Evolutionary conservation across 2,797 vertebrate genomes (phyloP), one percentile per base, ranked within the genome.

Genomic region (Halcyon chelicuti): DNA sequence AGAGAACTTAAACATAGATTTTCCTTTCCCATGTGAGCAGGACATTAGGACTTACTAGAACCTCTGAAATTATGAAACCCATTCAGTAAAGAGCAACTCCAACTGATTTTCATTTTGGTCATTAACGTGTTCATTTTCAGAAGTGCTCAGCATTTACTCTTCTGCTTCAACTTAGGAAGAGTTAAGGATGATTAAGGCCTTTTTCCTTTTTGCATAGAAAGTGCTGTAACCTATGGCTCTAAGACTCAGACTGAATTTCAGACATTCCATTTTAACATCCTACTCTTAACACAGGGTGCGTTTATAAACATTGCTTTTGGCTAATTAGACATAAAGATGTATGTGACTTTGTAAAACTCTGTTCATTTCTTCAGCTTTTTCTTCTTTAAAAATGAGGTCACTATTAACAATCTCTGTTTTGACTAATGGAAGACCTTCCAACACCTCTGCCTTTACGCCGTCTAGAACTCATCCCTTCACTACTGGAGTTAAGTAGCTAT

Each of bases 401-500:
- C 21, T 35, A 26, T 12, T 75, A 44, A 26, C 25, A 67, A 42
- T 21, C 40, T 46, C 33, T 57, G 23, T 52, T 52, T 52, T 52
- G 35, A 20, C 58, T 67, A 67, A 73, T 2, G 6, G 31, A 63
- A 44, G 12, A 67, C 47, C 39, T 84, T 75, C 21, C 26, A 78
- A 19, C 65, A 63, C 15, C 28, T 55, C 62, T 78, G n/a, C 33
- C 46, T 89, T 88, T 54, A 75, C 0, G 1, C 54, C 77, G 29
- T 20, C 73, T 75, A 55, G 20, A 84, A 82, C 26, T 93, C 52
- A 35, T 42, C 47, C 12, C 20, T 81, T 81, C 25, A 51, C 66
- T 46, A 5, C 5, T 1, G 40, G 22, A 84, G 23, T 62, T 62
- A 51, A 0, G 0, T 10, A 10, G 20, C 18, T 52, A 10, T 33